These are phyloP conservation scores for Drosophila infuscata DNA, from an alignment of 2,888 invertebrate genomes.

Conservation along the genomic window DNA sequence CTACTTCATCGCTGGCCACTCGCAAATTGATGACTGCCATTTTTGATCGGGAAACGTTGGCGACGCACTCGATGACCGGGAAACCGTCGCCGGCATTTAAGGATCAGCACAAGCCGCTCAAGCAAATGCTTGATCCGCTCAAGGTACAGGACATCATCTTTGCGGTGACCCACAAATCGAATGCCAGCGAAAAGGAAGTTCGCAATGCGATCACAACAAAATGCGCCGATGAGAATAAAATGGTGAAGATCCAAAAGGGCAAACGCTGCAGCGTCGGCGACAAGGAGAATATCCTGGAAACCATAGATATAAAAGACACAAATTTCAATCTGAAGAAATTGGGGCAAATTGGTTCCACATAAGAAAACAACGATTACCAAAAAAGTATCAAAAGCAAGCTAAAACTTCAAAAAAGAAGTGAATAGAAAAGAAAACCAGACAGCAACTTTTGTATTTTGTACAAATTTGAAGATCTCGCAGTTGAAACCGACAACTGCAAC, in stretches of 20 bases:
- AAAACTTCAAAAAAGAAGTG: background rate
- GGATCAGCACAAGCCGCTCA: slow-evolving; percentile 82
- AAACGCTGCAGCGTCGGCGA: slow-evolving; percentile 67
- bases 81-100: slow-evolving; percentile 87
- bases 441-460: slow-evolving; percentile 22
- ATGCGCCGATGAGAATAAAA: slow-evolving; percentile 88
- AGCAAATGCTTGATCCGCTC: slow-evolving; percentile 85
- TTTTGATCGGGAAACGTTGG: slow-evolving; percentile 87
- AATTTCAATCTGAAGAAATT: background rate
- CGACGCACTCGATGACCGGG: slow-evolving; percentile 88
- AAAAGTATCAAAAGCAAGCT: slow-evolving; percentile 8
- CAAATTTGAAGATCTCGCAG: slow-evolving; percentile 41
- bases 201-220: slow-evolving; percentile 88
- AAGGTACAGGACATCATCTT: slow-evolving; percentile 87
- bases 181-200: slow-evolving; percentile 87
- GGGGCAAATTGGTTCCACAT: background rate
- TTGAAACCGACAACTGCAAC: slow-evolving; percentile 6
- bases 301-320: background rate
- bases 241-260: slow-evolving; percentile 85
- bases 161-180: slow-evolving; percentile 86
- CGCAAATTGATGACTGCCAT: slow-evolving; percentile 86
- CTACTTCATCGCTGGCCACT: slow-evolving; percentile 86
- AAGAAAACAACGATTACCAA: slow-evolving; percentile 1
- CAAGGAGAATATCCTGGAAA: slow-evolving; percentile 66
- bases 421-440: background rate